A percentile compares a stretch with the other conserved stretches of the same genome.
Conservation (phyloP, 2,888 invertebrate genomes). For the Loripinus fragilis region DNA sequence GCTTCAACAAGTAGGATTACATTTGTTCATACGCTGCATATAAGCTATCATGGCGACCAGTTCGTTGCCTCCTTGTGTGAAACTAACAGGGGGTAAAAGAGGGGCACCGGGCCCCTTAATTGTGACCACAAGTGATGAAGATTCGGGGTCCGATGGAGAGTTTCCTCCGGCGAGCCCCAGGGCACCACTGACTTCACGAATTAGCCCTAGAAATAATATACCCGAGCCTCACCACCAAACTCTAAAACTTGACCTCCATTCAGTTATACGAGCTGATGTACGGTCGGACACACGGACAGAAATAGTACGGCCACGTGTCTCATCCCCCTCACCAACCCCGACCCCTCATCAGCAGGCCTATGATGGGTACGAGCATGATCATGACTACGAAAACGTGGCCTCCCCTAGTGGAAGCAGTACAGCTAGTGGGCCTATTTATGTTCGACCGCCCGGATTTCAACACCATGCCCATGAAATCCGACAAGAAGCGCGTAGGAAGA, state of each 20-base stretch:
- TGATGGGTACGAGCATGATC: conserved; percentile 76
- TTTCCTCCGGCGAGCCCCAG: conserved; percentile 43
- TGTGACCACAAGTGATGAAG: conserved; percentile 74
- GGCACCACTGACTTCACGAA: conserved; percentile 34
- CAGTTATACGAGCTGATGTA: conserved; percentile 30
- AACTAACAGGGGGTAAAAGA: conserved; percentile 71
- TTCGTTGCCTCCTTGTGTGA: conserved; percentile 63
- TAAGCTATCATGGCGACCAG: conserved; percentile 46
- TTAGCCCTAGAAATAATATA: conserved; percentile 53
- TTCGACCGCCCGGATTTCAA: conserved; percentile 80
- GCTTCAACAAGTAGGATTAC: neutral
- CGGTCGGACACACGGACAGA: conserved; percentile 1
- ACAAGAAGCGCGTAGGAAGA: conserved; percentile 67
- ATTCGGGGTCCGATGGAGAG: conserved; percentile 57
- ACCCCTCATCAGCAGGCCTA: conserved; percentile 54
- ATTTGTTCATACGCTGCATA: neutral
- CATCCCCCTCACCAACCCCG: conserved; percentile 43
- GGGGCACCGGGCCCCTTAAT: conserved; percentile 72
- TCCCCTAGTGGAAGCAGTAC: conserved; percentile 81
- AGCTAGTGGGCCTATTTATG: conserved; percentile 81
- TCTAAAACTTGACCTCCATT: conserved; percentile 54
- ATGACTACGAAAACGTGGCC: conserved; percentile 79
- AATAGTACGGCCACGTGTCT: conserved; percentile 29
- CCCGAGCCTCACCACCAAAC: conserved; percentile 38
- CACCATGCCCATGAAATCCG: conserved; percentile 81